Evolutionary conservation across 2,113 vertebrate genomes (phyloP).

Genomic region (Trematomus loennbergii): DNA sequence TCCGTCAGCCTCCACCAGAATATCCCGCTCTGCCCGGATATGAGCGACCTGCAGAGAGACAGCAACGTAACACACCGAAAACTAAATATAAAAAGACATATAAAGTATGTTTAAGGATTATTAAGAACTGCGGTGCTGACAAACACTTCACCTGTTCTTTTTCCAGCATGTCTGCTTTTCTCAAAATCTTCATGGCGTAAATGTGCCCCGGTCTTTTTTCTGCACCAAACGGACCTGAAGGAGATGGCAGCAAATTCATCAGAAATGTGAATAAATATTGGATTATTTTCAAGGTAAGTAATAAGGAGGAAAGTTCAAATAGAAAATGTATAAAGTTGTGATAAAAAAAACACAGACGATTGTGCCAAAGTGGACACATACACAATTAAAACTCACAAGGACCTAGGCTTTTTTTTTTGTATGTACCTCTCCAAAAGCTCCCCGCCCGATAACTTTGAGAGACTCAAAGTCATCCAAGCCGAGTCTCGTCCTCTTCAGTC

Average conservation of each 20-base stretch:
- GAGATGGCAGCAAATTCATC: not conserved
- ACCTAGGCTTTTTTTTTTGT: too few relatives aligned
- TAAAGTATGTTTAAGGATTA: too few relatives aligned
- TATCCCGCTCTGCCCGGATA: constrained; percentile 97
- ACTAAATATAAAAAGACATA: not conserved
- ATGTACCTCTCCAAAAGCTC: constrained; percentile 96
- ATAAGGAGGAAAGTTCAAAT: too few relatives aligned
- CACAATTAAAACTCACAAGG: too few relatives aligned
- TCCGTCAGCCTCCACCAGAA: constrained; percentile 96
- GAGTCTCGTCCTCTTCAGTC: constrained; percentile 95
- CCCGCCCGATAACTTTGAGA: constrained; percentile 97
- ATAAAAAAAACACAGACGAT: not conserved
- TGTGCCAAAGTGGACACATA: too few relatives aligned
- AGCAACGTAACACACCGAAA: not conserved
- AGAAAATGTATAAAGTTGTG: not conserved
- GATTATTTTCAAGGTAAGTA: too few relatives aligned
- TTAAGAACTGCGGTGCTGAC: not conserved
- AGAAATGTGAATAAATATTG: not conserved
- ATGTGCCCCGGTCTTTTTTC: constrained; percentile 99
- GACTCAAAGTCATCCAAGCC: constrained; percentile 98
- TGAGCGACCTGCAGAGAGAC: constrained; percentile 89
- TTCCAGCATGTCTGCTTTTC: constrained; percentile 98
- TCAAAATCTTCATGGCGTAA: constrained; percentile 99
- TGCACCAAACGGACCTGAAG: constrained; percentile 95
- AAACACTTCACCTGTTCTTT: constrained; percentile 91